Conservation (phyloP, 2,113 vertebrate genomes). For the Eclectus roratus region DNA sequence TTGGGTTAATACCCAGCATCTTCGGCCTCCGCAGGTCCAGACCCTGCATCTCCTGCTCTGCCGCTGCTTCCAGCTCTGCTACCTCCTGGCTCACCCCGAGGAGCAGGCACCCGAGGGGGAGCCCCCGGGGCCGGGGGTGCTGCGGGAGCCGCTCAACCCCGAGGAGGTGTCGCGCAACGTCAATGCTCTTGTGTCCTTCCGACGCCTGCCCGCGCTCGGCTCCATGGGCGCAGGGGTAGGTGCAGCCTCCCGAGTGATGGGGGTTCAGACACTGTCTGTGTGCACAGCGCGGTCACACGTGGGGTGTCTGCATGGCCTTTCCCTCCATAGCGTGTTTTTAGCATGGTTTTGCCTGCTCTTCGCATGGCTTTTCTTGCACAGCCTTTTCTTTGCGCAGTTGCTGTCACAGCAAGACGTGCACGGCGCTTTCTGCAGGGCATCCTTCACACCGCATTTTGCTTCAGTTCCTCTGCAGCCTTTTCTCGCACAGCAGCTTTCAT, state of each 20-base stretch:
- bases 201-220: slow-evolving; percentile 77
- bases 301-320: fast-evolving
- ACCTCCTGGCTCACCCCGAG: slow-evolving; percentile 86
- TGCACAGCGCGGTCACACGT: fast-evolving
- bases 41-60: slow-evolving; percentile 90
- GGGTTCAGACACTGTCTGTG: fast-evolving
- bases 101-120: slow-evolving; percentile 62
- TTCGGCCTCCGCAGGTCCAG: slow-evolving; percentile 77
- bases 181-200: slow-evolving; percentile 91
- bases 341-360: fast-evolving
- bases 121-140: not conserved
- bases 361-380: fast-evolving
- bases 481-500: fast-evolving
- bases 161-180: slow-evolving; percentile 89
- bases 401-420: fast-evolving
- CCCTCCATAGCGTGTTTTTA: fast-evolving
- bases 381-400: fast-evolving
- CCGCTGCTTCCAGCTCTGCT: slow-evolving; percentile 91
- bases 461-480: not conserved
- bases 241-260: fast-evolving
- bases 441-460: not conserved
- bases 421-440: not conserved
- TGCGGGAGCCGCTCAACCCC: slow-evolving; percentile 79
- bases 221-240: slow-evolving; percentile 72
- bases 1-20: not conserved